Evolutionary conservation across 2,113 vertebrate species (phyloP), one percentile per base, ranked within the genome.

Genomic region (Maccullochella peelii): DNA sequence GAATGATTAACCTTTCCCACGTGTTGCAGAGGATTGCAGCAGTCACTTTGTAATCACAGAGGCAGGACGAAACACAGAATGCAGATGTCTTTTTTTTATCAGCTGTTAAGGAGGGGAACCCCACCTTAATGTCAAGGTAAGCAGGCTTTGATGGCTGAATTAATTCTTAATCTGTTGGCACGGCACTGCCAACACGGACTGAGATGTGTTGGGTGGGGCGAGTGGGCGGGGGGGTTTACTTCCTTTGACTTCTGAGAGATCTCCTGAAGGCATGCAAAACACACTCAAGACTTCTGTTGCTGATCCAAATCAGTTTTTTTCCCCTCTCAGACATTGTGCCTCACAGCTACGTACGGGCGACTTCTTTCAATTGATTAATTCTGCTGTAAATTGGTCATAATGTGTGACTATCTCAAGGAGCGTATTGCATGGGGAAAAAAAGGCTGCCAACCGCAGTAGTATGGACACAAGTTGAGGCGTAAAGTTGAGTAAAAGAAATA

Each of bases 241-340:
- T 92, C 88, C 88, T 86, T 86, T 44, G 55, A 94, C 90, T 89
- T 94, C 87, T 89, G 90, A 94, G 85, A 91, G 90, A 91, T 90
- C 93, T 92, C 93, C 93, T 85, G 77, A 87, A 94, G 93, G 92
- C 91, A 92, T 86, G 80, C 84, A 79, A 89, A 91, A 82, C 87
- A 82, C 86, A 87, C 77, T 93, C 84, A 83, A 55, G 82, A 91
- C 91, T 91, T 91, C 80, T 92, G 91, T 91, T 88, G 87, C 88
- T 88, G 89, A 93, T 93, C 90, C 91, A 94, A 90, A 93, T 91
- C 91, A 86, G 81, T 77, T 75, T 82, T 71, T 61, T 40, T 47
- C 25, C 68, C 79, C 77, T 80, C 80, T 66, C 81, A 83, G 73
- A 87, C 85, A 15, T 78, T 33, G 55, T 82, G 87, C 88, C 87